Conservation (phyloP, 1,140 invertebrate genomes). For the Heterodera schachtii region DNA sequence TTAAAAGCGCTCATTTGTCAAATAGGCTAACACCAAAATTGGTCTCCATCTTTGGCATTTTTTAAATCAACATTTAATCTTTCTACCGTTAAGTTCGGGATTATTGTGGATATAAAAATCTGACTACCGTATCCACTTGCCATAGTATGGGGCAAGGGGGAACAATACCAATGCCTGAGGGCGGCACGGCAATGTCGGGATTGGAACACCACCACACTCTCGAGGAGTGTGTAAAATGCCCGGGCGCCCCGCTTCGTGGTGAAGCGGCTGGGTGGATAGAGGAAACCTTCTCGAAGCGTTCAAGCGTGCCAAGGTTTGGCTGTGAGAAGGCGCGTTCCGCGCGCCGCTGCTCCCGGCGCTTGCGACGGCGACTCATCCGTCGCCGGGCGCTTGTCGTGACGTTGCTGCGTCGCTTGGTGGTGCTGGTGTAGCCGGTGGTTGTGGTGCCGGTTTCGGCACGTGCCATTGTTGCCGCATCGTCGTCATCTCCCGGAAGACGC, state of each 20-base stretch:
- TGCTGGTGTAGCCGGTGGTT: neutral
- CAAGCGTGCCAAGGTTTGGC: conserved; percentile 44
- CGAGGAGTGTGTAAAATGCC: too few species aligned
- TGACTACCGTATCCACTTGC: too few species aligned
- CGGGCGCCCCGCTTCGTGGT: too few species aligned
- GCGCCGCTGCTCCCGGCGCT: conserved; percentile 2
- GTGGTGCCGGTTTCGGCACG: neutral
- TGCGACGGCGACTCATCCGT: conserved; percentile 9
- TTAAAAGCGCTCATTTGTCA: too few species aligned
- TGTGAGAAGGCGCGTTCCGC: conserved; percentile 36
- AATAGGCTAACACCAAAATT: too few species aligned
- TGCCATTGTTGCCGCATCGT: neutral
- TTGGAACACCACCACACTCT: too few species aligned
- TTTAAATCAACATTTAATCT: too few species aligned
- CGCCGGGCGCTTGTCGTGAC: neutral
- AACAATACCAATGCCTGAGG: conserved; percentile 13
- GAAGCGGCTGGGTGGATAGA: neutral
- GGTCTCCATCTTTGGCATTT: too few species aligned
- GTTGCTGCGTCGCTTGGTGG: neutral
- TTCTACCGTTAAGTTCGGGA: too few species aligned
- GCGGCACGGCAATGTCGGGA: neutral
- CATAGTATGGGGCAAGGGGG: neutral
- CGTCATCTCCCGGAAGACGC: neutral
- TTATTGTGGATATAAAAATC: too few species aligned
- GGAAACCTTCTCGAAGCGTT: conserved; percentile 52